Percentiles rank a stretch among this genome's conserved stretches.
Conservation (phyloP, 2,888 invertebrate species). For the Agrochola lychnidis region DNA sequence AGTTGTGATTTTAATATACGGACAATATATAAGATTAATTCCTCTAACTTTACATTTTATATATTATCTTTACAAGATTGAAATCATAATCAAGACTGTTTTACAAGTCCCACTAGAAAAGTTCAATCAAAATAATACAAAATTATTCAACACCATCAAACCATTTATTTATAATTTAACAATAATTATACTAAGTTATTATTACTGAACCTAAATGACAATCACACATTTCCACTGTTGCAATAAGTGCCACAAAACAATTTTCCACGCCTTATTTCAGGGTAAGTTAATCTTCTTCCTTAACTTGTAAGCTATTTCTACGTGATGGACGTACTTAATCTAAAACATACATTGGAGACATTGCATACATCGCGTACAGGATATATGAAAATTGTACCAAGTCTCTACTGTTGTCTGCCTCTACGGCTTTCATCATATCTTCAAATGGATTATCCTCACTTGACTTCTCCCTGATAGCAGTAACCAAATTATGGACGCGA, state of each 20-base stretch:
- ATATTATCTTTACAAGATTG: background rate
- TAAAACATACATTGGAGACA: background rate
- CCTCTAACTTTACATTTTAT: too few relatives aligned
- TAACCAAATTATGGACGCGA: constrained; percentile 2
- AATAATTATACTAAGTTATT: background rate
- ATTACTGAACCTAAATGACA: background rate
- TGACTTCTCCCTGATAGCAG: background rate
- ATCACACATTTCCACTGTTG: background rate
- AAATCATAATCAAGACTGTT: background rate
- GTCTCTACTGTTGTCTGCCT: rapidly evolving
- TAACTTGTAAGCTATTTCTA: background rate
- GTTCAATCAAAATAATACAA: background rate
- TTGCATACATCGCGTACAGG: background rate
- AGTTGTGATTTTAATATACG: too few relatives aligned
- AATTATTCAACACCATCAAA: background rate
- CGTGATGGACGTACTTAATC: background rate
- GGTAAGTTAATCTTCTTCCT: background rate
- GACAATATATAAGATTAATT: too few relatives aligned
- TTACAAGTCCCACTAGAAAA: too few relatives aligned
- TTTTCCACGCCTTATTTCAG: background rate
- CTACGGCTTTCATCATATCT: background rate
- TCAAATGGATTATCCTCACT: background rate
- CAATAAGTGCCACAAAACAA: background rate
- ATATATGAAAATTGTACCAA: background rate
- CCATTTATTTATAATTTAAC: background rate